Evolutionary conservation across 2,888 invertebrate species (phyloP), one percentile per base, ranked within the genome.

Genomic region (Lamellibrachia columna): DNA sequence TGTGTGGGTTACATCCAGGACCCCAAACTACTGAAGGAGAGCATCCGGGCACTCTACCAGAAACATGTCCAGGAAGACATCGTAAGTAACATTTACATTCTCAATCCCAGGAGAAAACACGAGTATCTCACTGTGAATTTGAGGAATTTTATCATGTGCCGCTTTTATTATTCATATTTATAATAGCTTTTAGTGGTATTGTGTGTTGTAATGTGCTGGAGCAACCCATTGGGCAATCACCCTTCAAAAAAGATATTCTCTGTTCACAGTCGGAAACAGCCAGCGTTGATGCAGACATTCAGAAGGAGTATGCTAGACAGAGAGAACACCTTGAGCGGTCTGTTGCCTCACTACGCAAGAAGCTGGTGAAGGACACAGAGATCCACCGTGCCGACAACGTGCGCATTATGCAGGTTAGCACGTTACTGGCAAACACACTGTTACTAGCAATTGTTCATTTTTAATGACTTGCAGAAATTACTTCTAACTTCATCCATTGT

Each of bases 1-100:
- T 98, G 98, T 95, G 98, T 98, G 7, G 98, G 98, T 0, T 97
- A 98, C 94, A 97, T 98, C 91, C 98, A 98, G 95, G 98, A 98
- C 94, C 98, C 98, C 0, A 97, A 97, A 96, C 96, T 97, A 93
- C 95, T 97, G 55, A 97, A 97, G 95, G 96, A 96, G 52, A 96
- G 97, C 90, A 96, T 97, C 60, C 97, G 97, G 93, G 97, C 97
- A 90, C 95, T 96, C 90, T 96, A 96, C 94, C 95, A 96, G 94
- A 97, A 97, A 95, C 96, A 97, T 94, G 96, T 96, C 28, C 96
- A 96, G 93, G 96, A 96, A 93, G 96, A 97, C 93, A 96, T 96
- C 93, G 96, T 96, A 95, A 96, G 96, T 95, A 22, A 28, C 90
- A 53, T 60, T 60, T 60, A 40, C 15, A 15, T 15, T 15, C 0